Conservation (phyloP, 2,113 vertebrate genomes). For the Pelobates fuscus region DNA sequence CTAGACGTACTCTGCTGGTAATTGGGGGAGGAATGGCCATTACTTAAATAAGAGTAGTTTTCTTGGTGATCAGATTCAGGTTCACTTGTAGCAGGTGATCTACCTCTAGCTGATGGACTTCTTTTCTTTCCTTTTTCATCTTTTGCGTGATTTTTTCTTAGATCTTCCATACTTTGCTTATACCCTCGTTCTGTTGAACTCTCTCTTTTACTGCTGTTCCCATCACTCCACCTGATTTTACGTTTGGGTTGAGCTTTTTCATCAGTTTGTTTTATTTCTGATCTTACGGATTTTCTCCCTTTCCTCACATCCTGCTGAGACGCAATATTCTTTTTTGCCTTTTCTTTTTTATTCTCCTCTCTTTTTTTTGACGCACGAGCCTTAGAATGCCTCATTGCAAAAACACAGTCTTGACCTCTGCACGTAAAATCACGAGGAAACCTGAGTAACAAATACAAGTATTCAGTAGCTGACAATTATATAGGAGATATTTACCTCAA, state of each 20-base stretch:
- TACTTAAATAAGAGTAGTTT: neutral
- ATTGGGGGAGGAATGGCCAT: neutral
- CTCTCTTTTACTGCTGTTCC: neutral
- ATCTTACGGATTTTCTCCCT: neutral
- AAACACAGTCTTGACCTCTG: neutral
- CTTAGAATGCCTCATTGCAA: constrained; percentile 17
- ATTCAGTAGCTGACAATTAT: no score
- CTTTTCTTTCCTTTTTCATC: constrained; percentile 5
- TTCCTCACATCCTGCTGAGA: neutral
- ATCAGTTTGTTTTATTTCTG: neutral
- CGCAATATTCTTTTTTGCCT: neutral
- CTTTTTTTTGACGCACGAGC: neutral
- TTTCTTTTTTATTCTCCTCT: neutral
- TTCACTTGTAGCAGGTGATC: neutral
- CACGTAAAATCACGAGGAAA: neutral
- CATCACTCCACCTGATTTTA: constrained; percentile 5
- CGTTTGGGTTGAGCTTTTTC: neutral
- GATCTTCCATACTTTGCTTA: neutral
- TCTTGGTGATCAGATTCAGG: neutral
- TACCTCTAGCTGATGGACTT: neutral
- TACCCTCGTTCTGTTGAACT: neutral
- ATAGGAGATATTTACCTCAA: no score
- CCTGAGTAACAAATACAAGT: constrained; percentile 4
- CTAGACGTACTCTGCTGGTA: neutral
- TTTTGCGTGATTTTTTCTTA: neutral